Evolutionary conservation across 92 coral and sea anemone genomes (phyloP).

Genomic region (Montipora capitata): DNA sequence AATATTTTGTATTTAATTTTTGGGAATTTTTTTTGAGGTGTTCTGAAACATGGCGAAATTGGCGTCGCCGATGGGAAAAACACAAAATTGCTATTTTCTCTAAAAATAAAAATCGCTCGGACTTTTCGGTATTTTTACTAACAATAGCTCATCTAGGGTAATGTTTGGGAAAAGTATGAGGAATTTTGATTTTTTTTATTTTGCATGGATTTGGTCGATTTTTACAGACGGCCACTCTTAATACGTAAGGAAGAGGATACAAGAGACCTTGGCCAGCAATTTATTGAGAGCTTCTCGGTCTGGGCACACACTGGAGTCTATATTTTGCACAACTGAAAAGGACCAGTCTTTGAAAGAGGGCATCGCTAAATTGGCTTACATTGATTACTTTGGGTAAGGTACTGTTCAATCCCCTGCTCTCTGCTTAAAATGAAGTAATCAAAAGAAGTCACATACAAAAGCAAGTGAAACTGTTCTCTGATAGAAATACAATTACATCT

Average conservation of each 20-base stretch:
- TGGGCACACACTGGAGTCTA: not conserved
- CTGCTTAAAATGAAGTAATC: not conserved
- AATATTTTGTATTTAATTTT: too few species aligned
- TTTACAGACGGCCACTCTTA: too few species aligned
- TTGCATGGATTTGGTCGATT: too few species aligned
- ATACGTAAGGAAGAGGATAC: not conserved
- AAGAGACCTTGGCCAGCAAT: not conserved
- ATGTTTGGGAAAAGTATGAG: too few species aligned
- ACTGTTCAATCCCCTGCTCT: slow-evolving; percentile 22
- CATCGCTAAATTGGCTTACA: slow-evolving; percentile 1
- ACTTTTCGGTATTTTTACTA: too few species aligned
- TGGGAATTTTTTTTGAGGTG: too few species aligned
- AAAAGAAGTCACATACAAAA: not conserved
- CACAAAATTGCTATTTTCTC: too few species aligned
- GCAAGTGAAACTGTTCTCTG: not conserved
- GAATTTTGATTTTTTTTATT: too few species aligned
- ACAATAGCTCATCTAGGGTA: too few species aligned
- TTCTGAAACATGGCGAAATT: too few species aligned
- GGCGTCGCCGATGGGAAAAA: too few species aligned
- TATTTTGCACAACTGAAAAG: not conserved
- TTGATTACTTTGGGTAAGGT: not conserved
- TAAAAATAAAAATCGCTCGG: too few species aligned
- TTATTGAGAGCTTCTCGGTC: not conserved
- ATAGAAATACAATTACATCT: not conserved
- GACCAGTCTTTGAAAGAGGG: not conserved